These are phyloP conservation scores for Elaphurus davidianus DNA, from an alignment of 2,113 vertebrate species.

Conservation along the genomic window DNA sequence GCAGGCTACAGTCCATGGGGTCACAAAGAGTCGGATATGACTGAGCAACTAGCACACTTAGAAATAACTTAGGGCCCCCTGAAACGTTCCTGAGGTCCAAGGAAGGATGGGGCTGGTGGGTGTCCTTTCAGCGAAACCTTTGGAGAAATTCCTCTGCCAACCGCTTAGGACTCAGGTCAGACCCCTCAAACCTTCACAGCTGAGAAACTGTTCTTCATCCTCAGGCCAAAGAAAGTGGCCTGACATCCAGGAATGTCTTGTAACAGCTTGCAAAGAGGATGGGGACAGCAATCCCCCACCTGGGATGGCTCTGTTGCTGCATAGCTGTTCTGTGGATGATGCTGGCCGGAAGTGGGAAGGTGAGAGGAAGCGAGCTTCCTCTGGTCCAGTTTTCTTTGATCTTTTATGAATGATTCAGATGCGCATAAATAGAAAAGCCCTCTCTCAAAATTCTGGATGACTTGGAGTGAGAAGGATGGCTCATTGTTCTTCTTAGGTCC, in stretches of 20 bases:
- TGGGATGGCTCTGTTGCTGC: rapidly evolving
- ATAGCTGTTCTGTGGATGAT: rapidly evolving
- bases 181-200: not conserved
- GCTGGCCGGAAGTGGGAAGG: not conserved
- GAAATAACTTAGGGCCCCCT: not conserved
- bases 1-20: not conserved
- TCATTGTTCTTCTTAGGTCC: not conserved
- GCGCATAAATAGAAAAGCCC: not conserved
- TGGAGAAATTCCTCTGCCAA: not conserved
- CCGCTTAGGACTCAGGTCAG: not conserved
- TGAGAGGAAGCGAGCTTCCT: rapidly evolving
- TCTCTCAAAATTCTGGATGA: not conserved
- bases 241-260: no score
- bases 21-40: not conserved
- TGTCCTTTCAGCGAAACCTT: rapidly evolving
- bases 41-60: not conserved
- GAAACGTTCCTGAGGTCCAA: not conserved
- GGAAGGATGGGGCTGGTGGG: rapidly evolving
- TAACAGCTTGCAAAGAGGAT: not conserved
- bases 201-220: not conserved
- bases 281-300: rapidly evolving
- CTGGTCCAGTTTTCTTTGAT: not conserved
- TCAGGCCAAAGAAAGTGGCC: not conserved
- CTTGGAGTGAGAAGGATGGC: not conserved
- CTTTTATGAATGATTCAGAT: not conserved